These are phyloP conservation scores for Aleiodes testaceus DNA, from an alignment of 2,888 invertebrate genomes.

Conservation along the genomic window DNA sequence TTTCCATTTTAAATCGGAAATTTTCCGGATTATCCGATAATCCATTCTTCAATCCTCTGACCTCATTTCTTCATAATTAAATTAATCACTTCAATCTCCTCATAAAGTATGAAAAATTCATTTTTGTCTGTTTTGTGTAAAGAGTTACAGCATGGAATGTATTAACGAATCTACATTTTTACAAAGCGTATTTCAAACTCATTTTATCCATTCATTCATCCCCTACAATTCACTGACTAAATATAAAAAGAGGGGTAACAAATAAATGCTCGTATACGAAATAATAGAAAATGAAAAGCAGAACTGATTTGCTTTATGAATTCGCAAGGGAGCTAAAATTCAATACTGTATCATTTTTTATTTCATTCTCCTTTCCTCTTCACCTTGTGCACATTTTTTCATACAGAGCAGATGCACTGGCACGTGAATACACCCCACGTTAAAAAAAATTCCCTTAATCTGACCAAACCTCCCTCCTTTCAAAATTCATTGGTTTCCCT, in stretches of 20 bases:
- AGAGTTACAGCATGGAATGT: conserved; percentile 1
- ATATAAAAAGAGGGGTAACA: neutral
- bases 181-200: conserved; percentile 18
- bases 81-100: too few relatives aligned
- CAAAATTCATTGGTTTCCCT: conserved; percentile 40
- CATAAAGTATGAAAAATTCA: neutral
- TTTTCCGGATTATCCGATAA: too few relatives aligned
- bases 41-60: too few relatives aligned
- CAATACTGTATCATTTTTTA: conserved; percentile 35
- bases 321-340: conserved; percentile 37
- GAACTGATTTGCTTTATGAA: neutral
- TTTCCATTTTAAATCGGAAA: too few relatives aligned
- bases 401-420: conserved; percentile 33
- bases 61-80: too few relatives aligned
- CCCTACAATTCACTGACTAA: neutral
- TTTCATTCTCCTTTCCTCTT: conserved; percentile 18
- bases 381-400: conserved; percentile 2
- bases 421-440: conserved; percentile 31
- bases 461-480: conserved; percentile 43
- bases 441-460: conserved; percentile 49
- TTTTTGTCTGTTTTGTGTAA: neutral
- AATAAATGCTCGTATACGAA: conserved; percentile 2
- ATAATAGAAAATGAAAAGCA: neutral
- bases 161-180: conserved; percentile 20
- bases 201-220: conserved; percentile 6